Percentiles rank a stretch among this genome's conserved stretches.
Conservation (phyloP, 2,113 vertebrate genomes). For the Sinocyclocheilus anshuiensis region DNA sequence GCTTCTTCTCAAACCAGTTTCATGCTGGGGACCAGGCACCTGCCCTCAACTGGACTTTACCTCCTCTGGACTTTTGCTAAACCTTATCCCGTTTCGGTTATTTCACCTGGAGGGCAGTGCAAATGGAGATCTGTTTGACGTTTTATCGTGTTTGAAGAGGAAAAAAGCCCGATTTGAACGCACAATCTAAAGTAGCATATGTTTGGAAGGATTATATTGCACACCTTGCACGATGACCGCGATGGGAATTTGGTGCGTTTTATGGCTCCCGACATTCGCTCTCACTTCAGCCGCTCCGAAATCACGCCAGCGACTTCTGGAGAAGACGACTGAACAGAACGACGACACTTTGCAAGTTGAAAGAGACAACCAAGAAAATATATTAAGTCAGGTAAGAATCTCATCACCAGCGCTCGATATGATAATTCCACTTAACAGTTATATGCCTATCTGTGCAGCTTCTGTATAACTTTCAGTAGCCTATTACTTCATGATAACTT, state of each 20-base stretch:
- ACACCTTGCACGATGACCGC: constrained; percentile 38
- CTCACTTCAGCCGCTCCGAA: constrained; percentile 58
- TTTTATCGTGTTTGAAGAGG: not conserved
- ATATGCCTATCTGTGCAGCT: not conserved
- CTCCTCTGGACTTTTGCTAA: not conserved
- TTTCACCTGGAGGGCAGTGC: not conserved
- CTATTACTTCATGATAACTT: not conserved
- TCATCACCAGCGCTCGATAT: not conserved
- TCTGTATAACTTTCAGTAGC: not conserved
- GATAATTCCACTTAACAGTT: not conserved
- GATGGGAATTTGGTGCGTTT: constrained; percentile 40
- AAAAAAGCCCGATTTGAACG: not conserved
- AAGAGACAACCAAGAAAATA: constrained; percentile 79
- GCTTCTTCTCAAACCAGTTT: not conserved
- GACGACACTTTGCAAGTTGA: constrained; percentile 74
- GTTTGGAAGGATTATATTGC: not conserved
- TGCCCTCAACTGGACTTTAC: constrained; percentile 27
- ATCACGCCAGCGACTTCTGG: not conserved
- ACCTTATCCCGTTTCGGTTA: not conserved
- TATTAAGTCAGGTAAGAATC: constrained; percentile 82
- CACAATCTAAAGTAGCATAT: not conserved
- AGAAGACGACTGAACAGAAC: constrained; percentile 37
- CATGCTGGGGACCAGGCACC: constrained; percentile 20
- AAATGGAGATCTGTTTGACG: not conserved
- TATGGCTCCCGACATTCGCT: constrained; percentile 58